Conservation (phyloP, 2,113 vertebrate genomes). For the Nanger granti region DNA sequence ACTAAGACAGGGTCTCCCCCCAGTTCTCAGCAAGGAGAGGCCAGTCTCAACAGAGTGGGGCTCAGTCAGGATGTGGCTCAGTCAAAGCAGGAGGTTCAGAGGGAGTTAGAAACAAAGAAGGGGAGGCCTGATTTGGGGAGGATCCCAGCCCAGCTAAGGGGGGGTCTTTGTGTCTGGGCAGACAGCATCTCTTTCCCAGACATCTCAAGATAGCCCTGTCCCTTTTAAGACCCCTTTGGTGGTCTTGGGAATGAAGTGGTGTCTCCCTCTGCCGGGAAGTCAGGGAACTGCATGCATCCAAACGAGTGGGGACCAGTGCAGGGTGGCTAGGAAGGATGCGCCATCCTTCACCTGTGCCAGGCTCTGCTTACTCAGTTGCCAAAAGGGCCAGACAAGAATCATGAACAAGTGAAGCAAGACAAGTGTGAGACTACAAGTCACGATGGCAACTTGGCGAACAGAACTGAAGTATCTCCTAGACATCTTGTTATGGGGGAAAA, state of each 20-base stretch:
- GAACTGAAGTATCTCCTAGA: background rate
- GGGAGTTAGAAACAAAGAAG: constrained; percentile 59
- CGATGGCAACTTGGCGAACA: background rate
- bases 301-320: background rate
- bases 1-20: background rate
- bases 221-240: background rate
- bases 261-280: constrained; percentile 53
- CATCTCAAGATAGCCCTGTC: background rate
- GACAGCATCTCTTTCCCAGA: background rate
- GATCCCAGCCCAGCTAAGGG: background rate
- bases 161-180: constrained; percentile 30
- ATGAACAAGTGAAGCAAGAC: background rate
- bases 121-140: constrained; percentile 25
- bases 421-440: background rate
- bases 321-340: background rate
- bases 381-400: background rate
- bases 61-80: background rate
- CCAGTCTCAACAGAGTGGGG: background rate
- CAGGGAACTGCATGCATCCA: background rate
- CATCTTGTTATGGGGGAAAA: background rate
- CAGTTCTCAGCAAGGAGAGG: background rate
- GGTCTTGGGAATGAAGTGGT: background rate
- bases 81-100: background rate
- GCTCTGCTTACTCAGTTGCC: background rate
- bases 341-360: background rate